Percentiles rank a stretch among this genome's conserved stretches.
Evolutionary conservation across 2,888 invertebrate genomes (phyloP).

Genomic region (Doris montereyensis): DNA sequence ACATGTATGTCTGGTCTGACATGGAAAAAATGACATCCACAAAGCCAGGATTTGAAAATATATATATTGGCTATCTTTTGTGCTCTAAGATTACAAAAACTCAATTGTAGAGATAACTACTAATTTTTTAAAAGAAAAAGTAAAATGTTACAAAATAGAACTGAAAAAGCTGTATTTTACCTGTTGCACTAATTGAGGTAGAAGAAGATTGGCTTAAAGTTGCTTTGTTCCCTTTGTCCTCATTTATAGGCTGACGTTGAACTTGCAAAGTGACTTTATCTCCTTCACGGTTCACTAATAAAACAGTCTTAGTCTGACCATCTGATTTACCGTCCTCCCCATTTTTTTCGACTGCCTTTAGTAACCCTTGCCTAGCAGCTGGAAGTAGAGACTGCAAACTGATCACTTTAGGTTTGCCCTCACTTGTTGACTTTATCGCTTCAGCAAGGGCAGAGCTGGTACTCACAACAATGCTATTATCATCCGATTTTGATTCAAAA

Average conservation of each 20-base stretch:
- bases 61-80: no score
- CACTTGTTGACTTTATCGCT: constrained; percentile 31
- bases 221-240: constrained; percentile 23
- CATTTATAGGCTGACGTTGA: constrained; percentile 42
- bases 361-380: constrained; percentile 51
- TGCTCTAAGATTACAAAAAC: no score
- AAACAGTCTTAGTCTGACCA: constrained; percentile 54
- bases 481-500: constrained; percentile 10
- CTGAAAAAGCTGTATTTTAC: background rate
- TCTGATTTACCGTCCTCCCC: constrained; percentile 36
- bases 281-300: constrained; percentile 67
- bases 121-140: no score
- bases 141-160: background rate
- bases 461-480: constrained; percentile 22
- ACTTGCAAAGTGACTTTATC: constrained; percentile 59
- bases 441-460: constrained; percentile 33
- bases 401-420: constrained; percentile 56
- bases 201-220: constrained; percentile 42
- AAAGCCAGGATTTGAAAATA: no score
- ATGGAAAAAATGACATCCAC: no score
- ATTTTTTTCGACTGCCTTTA: constrained; percentile 47
- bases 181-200: constrained; percentile 41
- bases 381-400: constrained; percentile 64
- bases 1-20: no score
- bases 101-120: no score